Conservation (phyloP, 2,797 vertebrate species). For the Myotis vivesi region DNA sequence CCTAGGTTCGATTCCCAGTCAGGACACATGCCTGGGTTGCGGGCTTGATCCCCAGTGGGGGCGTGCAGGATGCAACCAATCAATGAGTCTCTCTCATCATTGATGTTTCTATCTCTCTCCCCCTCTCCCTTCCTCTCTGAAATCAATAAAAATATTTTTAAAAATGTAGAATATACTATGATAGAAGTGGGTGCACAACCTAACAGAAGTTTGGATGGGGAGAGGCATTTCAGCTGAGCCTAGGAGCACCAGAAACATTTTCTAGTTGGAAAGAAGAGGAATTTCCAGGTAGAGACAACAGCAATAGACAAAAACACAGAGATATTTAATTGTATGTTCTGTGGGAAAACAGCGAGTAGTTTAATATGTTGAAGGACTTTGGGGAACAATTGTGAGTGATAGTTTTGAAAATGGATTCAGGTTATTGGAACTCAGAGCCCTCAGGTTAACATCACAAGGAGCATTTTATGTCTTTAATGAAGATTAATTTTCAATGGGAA, state of each 20-base stretch:
- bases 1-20: too few relatives aligned
- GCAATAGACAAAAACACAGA: background rate
- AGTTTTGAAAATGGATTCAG: conserved; percentile 23
- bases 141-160: too few relatives aligned
- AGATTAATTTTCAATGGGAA: conserved; percentile 37
- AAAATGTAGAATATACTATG: background rate
- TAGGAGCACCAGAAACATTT: background rate
- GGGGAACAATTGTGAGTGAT: background rate
- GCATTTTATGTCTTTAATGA: conserved; percentile 26
- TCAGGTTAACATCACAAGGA: background rate
- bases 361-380: background rate
- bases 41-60: too few relatives aligned
- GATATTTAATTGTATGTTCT: background rate
- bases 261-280: background rate
- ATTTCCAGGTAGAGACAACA: background rate
- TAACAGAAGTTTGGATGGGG: background rate
- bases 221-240: background rate
- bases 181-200: background rate
- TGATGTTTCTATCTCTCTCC: too few relatives aligned
- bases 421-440: background rate
- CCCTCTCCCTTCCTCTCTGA: too few relatives aligned
- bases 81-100: too few relatives aligned
- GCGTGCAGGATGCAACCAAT: too few relatives aligned
- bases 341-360: background rate
- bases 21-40: too few relatives aligned